Evolutionary conservation across 2,113 vertebrate species (phyloP).

Genomic region (Corydoras sp.): DNA sequence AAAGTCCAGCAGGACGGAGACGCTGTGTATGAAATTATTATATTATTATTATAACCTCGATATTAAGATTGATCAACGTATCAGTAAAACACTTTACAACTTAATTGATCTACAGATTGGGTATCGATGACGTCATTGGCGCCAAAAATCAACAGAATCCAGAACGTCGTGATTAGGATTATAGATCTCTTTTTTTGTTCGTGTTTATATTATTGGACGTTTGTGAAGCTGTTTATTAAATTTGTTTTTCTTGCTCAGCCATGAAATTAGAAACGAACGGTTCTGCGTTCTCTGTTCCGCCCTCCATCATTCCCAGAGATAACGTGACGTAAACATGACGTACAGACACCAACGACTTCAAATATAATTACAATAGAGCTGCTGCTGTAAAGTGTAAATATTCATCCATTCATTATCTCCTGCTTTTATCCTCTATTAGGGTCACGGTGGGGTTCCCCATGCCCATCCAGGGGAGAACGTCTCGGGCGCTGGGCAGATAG

Average conservation of each 20-base stretch:
- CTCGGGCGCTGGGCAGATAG: no score
- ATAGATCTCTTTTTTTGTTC: neutral
- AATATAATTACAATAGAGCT: no score
- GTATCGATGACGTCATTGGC: no score
- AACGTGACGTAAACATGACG: no score
- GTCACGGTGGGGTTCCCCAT: no score
- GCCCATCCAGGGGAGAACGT: no score
- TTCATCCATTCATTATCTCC: no score
- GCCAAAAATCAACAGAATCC: no score
- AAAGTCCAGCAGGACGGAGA: conserved; percentile 4
- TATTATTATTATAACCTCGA: no score
- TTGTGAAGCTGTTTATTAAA: neutral
- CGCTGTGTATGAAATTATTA: neutral
- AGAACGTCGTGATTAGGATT: neutral
- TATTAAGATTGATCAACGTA: neutral
- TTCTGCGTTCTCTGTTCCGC: neutral
- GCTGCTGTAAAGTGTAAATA: no score
- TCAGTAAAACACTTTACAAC: neutral
- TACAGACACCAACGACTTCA: no score
- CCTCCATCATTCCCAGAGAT: neutral
- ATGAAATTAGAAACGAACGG: conserved; percentile 2
- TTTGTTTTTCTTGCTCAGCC: neutral
- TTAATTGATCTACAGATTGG: neutral
- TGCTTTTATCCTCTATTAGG: no score
- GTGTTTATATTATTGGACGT: neutral